phyloP scores from a whole-genome alignment of 2,113 vertebrate genomes.

The Polypterus senegalus region DNA sequence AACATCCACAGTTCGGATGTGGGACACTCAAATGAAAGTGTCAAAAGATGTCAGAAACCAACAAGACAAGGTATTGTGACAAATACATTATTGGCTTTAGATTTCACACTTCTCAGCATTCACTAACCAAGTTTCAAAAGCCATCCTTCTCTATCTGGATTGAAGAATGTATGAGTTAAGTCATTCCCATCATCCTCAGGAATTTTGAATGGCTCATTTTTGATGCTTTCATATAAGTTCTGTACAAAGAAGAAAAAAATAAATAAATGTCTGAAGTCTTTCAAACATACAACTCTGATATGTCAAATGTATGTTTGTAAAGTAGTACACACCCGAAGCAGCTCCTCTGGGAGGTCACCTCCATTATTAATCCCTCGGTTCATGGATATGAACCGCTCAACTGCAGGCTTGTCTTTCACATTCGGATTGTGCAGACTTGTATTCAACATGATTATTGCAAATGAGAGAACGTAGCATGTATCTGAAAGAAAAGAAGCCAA shows the following conservation, averaged over 20 bases:
- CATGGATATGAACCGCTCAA: slow-evolving; percentile 94
- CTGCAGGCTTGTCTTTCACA: slow-evolving; percentile 85
- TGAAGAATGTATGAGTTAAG: slow-evolving; percentile 96
- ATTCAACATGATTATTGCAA: slow-evolving; percentile 95
- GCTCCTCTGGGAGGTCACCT: slow-evolving; percentile 88
- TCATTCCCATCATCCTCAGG: slow-evolving; percentile 96
- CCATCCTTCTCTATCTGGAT: slow-evolving; percentile 96
- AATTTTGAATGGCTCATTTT: slow-evolving; percentile 97
- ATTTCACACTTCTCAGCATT: not conserved
- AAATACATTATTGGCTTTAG: too few relatives aligned
- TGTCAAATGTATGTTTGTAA: too few relatives aligned
- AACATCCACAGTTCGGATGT: too few relatives aligned
- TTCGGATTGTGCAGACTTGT: slow-evolving; percentile 97
- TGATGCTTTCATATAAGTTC: slow-evolving; percentile 98
- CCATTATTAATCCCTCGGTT: slow-evolving; percentile 96
- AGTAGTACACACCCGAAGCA: slow-evolving; percentile 68
- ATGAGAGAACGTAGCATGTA: slow-evolving; percentile 90
- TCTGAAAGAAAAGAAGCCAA: slow-evolving; percentile 46
- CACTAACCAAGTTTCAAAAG: slow-evolving; percentile 88
- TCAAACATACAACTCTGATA: too few relatives aligned
- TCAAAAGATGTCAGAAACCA: too few relatives aligned
- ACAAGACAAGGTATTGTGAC: too few relatives aligned
- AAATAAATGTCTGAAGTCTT: too few relatives aligned
- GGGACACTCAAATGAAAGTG: too few relatives aligned
- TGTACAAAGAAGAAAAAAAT: slow-evolving; percentile 30